Conservation (phyloP, 2,113 vertebrate genomes). For the Thalassoma bifasciatum region DNA sequence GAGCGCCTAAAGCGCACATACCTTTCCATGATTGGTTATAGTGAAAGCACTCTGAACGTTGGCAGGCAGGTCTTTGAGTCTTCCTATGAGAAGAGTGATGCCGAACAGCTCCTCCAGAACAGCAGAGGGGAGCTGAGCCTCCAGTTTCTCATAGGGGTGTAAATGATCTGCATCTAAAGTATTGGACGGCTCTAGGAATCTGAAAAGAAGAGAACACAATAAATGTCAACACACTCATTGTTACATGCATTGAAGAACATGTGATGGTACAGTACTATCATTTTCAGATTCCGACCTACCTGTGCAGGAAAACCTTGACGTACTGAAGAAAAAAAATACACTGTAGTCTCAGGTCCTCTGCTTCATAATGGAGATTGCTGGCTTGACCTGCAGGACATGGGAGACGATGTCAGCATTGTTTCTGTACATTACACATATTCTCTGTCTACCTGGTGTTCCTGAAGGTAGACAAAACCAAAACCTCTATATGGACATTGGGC, state of each 20-base stretch:
- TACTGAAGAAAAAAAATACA: slow-evolving; percentile 93
- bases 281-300: slow-evolving; percentile 77
- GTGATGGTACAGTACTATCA: not conserved
- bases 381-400: slow-evolving; percentile 87
- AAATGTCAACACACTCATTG: not conserved
- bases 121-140: slow-evolving; percentile 87
- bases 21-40: slow-evolving; percentile 92
- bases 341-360: slow-evolving; percentile 88
- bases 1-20: not conserved
- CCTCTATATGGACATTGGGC: too few relatives aligned
- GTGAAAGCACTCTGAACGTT: slow-evolving; percentile 86
- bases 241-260: not conserved
- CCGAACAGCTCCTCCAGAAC: slow-evolving; percentile 91
- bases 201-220: slow-evolving; percentile 50
- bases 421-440: too few relatives aligned
- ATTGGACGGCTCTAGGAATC: slow-evolving; percentile 84
- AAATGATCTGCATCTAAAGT: slow-evolving; percentile 61
- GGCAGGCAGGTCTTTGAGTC: slow-evolving; percentile 86
- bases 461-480: too few relatives aligned
- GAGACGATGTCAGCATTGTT: not conserved
- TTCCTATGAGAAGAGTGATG: slow-evolving; percentile 87
- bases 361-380: slow-evolving; percentile 88
- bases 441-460: too few relatives aligned
- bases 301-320: slow-evolving; percentile 94
- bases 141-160: slow-evolving; percentile 87